Evolutionary conservation across 2,113 vertebrate species (phyloP).

Genomic region (Archilochus colubris): DNA sequence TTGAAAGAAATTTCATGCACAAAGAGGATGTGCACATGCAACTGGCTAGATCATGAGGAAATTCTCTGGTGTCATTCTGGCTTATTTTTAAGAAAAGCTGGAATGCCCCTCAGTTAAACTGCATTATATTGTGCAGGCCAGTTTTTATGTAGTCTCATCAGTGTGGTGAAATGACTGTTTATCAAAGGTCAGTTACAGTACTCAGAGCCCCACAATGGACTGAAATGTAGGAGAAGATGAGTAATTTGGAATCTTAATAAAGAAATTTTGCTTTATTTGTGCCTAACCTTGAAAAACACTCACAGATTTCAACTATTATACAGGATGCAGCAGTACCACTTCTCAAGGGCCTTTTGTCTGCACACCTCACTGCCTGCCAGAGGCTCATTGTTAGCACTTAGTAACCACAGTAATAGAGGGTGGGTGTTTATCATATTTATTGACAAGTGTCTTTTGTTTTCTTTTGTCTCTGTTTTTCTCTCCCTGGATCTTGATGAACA

Average conservation of each 20-base stretch:
- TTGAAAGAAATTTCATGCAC: conserved; percentile 31
- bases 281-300: conserved; percentile 68
- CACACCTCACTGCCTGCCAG: conserved; percentile 32
- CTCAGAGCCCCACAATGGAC: conserved; percentile 53
- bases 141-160: conserved; percentile 47
- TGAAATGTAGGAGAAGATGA: conserved; percentile 59
- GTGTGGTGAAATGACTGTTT: conserved; percentile 64
- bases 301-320: conserved; percentile 23
- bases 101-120: conserved; percentile 61
- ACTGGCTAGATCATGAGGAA: background rate
- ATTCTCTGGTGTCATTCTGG: conserved; percentile 30
- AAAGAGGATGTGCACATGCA: conserved; percentile 1
- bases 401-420: background rate
- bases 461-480: background rate
- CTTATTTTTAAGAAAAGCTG: conserved; percentile 54
- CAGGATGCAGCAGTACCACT: conserved; percentile 20
- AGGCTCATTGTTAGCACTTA: conserved; percentile 40
- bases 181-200: conserved; percentile 63
- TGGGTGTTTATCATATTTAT: conserved; percentile 36
- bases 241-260: conserved; percentile 60
- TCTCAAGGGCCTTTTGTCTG: conserved; percentile 67
- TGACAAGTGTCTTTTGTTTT: conserved; percentile 54
- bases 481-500: background rate
- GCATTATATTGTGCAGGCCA: conserved; percentile 43
- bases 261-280: conserved; percentile 66